Evolutionary conservation across 1,140 invertebrate genomes (phyloP), one percentile per base, ranked within the genome.

Genomic region (Bombus terrestris): DNA sequence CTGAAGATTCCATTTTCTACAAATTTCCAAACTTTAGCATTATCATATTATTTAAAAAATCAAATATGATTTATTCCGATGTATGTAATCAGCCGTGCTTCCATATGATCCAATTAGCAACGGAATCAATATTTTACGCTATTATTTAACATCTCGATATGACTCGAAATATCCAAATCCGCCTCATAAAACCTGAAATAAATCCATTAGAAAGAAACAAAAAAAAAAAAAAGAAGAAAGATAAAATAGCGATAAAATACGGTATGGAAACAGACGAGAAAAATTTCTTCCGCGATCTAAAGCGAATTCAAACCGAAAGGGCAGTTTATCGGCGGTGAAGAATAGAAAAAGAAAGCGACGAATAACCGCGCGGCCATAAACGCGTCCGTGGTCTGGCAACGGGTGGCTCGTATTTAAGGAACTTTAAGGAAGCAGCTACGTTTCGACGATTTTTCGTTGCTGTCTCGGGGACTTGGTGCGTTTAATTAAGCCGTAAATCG

Each of bases 401-500:
- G 86, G 82, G 80, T 74, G 85, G 78, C 86, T 91, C 92, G 89
- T 93, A 93, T 93, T 93, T 92, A 92, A 92, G 66, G 82, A 73
- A 91, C 81, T 93, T 92, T 92, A 93, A 92, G 87, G 41, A 84
- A 88, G 82, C 89, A 84, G 76, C 76, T 72, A 76, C 43, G 39
- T 83, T 84, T 90, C 77, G 62, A 86, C 81, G 83, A 91, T 91
- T 91, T 87, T 92, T 91, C 90, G 91, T 83, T 47, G 82, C 64
- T 74, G 83, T 91, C 79, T 64, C 68, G 73, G 28, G 57, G 53
- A 82, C 79, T 35, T 47, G 68, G 57, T n/a, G 89, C 87, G 87
- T 93, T 93, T 93, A 93, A 93, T 93, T 93, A 92, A 93, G 92
- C 87, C 91, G 89, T 93, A 93, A 93, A 93, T 93, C 92, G 91